Percentiles rank a stretch among this genome's conserved stretches.
phyloP scores from a whole-genome alignment of 2,113 vertebrate species.

The Chionis minor region DNA sequence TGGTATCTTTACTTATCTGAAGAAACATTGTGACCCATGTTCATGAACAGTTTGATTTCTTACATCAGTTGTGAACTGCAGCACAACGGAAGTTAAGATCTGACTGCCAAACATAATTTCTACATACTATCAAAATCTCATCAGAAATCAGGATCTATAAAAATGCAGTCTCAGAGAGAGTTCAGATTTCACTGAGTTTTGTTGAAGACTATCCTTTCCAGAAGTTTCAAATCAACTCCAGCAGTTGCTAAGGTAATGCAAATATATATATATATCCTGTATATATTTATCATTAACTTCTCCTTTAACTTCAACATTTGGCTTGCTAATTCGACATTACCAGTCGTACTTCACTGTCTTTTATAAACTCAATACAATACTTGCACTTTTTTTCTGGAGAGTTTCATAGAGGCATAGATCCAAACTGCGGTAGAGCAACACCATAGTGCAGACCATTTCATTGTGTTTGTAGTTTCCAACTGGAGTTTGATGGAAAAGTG shows the following conservation, averaged over 20 bases:
- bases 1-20: neutral
- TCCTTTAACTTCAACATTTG: neutral
- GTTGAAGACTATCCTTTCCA: neutral
- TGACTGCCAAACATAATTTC: neutral
- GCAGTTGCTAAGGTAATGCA: neutral
- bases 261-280: neutral
- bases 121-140: neutral
- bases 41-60: neutral
- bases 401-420: rapidly evolving
- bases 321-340: neutral
- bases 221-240: neutral
- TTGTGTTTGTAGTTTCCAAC: neutral
- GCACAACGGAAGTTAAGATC: neutral
- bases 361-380: neutral
- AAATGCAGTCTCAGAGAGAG: neutral
- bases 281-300: neutral
- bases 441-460: neutral
- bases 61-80: neutral
- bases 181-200: neutral
- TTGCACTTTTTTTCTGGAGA: neutral
- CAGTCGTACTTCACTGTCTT: neutral
- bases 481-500: neutral
- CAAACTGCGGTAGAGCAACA: neutral
- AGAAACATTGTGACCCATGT: neutral
- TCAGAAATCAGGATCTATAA: neutral